Conservation (phyloP, 2,797 vertebrate genomes). For the Taeniopygia guttata region DNA sequence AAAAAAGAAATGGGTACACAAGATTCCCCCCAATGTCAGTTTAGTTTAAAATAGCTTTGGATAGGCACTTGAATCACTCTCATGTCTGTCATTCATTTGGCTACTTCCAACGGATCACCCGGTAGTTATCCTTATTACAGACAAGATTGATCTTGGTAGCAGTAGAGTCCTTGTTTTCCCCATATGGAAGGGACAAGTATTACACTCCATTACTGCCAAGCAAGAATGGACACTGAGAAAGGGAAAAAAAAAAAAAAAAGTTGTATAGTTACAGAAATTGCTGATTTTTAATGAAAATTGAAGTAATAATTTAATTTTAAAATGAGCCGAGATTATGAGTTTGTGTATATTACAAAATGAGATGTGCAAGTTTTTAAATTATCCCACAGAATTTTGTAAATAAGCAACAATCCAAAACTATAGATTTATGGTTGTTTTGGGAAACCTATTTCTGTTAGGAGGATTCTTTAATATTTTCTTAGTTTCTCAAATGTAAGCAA, state of each 20-base stretch:
- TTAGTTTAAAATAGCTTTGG: constrained; percentile 32
- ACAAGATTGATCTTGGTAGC: constrained; percentile 34
- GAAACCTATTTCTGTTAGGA: not conserved
- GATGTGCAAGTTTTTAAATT: not conserved
- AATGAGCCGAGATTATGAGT: not conserved
- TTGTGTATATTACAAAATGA: not conserved
- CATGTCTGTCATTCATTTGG: constrained; percentile 8
- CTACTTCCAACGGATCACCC: not conserved
- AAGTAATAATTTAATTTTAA: not conserved
- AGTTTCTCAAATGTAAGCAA: constrained; percentile 3
- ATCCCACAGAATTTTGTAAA: not conserved
- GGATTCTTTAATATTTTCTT: constrained; percentile 2
- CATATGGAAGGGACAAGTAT: not conserved
- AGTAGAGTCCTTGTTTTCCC: not conserved
- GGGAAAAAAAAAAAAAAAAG: rapidly evolving
- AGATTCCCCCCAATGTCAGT: not conserved
- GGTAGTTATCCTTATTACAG: constrained; percentile 1
- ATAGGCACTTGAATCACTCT: not conserved
- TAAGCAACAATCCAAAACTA: not conserved
- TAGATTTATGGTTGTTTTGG: not conserved
- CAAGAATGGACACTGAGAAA: not conserved
- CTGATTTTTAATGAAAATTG: not conserved
- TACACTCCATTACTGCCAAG: not conserved
- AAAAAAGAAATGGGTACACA: not conserved
- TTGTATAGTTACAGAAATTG: not conserved